Evolutionary conservation across 2,888 invertebrate species (phyloP).

Genomic region (Anagyrus pseudococci): DNA sequence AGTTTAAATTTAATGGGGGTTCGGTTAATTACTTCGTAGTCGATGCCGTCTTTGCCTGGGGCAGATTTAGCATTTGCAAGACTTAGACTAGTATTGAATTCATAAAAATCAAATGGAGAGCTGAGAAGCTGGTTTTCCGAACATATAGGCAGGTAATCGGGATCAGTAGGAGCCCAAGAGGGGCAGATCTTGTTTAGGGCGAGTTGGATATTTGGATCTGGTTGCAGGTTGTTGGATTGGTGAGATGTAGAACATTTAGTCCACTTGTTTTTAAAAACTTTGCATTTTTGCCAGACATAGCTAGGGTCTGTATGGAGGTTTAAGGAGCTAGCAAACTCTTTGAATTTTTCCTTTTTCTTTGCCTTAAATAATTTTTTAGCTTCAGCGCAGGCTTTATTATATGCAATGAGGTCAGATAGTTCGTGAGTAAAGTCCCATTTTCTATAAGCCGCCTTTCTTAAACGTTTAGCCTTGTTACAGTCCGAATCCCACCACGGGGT

Average conservation of each 20-base stretch:
- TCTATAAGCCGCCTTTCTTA: conserved; percentile 28
- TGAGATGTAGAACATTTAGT: conserved; percentile 7
- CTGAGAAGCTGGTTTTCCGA: background rate
- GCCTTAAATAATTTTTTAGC: conserved; percentile 28
- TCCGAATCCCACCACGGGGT: conserved; percentile 38
- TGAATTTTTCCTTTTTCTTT: conserved; percentile 25
- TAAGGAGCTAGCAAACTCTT: conserved; percentile 18
- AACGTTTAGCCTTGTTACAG: conserved; percentile 30
- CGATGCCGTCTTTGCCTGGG: conserved; percentile 25
- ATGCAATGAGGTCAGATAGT: conserved; percentile 15
- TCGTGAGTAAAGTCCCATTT: conserved; percentile 33
- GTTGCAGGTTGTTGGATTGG: background rate
- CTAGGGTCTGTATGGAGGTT: conserved; percentile 14
- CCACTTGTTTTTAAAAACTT: conserved; percentile 22
- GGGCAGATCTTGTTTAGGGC: conserved; percentile 6
- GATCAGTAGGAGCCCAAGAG: conserved; percentile 4
- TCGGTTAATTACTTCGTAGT: conserved; percentile 1
- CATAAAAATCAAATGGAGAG: conserved; percentile 10
- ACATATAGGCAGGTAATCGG: background rate
- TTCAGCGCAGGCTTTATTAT: conserved; percentile 24
- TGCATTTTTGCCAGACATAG: conserved; percentile 25
- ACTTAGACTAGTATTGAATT: conserved; percentile 19
- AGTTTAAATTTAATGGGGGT: conserved; percentile 11
- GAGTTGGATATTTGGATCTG: background rate
- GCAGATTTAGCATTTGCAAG: conserved; percentile 9